Evolutionary conservation across 2,888 invertebrate genomes (phyloP).

Genomic region (Dasysyrphus albostriatus): DNA sequence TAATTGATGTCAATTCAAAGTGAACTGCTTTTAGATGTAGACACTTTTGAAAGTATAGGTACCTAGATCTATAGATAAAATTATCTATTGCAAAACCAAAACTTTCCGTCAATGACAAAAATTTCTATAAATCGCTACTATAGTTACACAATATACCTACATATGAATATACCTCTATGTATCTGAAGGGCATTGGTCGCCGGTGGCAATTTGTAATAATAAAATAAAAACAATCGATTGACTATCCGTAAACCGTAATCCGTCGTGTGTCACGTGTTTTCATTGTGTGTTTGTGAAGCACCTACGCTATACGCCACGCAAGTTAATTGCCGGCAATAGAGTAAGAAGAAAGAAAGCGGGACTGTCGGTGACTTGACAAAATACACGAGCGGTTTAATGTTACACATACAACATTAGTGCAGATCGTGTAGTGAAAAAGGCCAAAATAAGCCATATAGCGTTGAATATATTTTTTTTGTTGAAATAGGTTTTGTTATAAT

Average conservation of each 20-base stretch:
- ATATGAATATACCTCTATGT: background rate
- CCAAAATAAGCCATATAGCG: background rate
- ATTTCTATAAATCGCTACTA: background rate
- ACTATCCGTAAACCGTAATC: background rate
- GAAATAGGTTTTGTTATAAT: no score
- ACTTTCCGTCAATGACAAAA: background rate
- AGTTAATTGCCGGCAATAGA: background rate
- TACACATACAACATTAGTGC: background rate
- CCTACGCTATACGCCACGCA: background rate
- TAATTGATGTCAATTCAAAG: conserved; percentile 22
- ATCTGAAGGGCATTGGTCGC: conserved; percentile 6
- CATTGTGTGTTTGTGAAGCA: background rate
- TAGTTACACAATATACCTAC: background rate
- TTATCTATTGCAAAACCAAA: conserved; percentile 5
- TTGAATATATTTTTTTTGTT: no score
- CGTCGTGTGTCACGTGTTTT: background rate
- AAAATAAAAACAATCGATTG: background rate
- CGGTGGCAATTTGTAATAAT: background rate
- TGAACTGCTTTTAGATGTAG: conserved; percentile 17
- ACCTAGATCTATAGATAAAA: no score
- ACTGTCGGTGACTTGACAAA: background rate
- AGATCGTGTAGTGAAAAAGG: background rate
- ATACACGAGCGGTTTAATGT: background rate
- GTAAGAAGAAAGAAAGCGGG: background rate
- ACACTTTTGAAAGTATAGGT: background rate